Conservation (phyloP, 2,888 invertebrate species). For the Hydraecia micacea region DNA sequence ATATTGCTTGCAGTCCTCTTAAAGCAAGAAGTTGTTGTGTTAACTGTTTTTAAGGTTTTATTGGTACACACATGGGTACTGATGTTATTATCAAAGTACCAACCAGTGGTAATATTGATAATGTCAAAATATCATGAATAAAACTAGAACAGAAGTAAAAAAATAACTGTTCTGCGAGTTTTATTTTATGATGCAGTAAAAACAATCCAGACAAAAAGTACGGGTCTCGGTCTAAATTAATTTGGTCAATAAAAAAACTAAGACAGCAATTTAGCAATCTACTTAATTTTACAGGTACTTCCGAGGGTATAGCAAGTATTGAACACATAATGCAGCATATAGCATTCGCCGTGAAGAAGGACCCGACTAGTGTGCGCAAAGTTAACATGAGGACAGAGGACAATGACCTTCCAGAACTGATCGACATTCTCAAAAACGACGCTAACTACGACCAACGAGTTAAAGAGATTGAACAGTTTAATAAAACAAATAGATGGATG, state of each 20-base stretch:
- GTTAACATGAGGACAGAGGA: slow-evolving; percentile 88
- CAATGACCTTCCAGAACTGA: slow-evolving; percentile 87
- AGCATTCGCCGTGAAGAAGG: slow-evolving; percentile 89
- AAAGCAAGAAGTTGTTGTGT: too few relatives aligned
- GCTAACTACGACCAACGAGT: slow-evolving; percentile 89
- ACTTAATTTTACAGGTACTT: slow-evolving; percentile 80
- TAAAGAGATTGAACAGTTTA: slow-evolving; percentile 89
- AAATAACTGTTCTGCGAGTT: neutral
- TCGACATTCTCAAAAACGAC: slow-evolving; percentile 88
- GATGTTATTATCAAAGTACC: neutral
- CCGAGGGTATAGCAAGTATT: slow-evolving; percentile 90
- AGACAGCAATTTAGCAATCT: neutral
- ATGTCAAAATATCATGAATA: neutral
- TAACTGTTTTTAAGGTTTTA: neutral
- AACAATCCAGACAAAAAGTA: neutral
- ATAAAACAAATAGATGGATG: slow-evolving; percentile 93
- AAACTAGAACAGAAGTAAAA: neutral
- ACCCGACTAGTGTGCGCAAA: slow-evolving; percentile 90
- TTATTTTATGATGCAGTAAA: neutral
- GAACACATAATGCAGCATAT: slow-evolving; percentile 93
- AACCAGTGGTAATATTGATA: neutral
- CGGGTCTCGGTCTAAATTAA: neutral
- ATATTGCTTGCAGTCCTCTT: neutral
- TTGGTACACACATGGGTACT: neutral
- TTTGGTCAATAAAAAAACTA: neutral